phyloP scores from a whole-genome alignment of 2,888 invertebrate species.

The Strigamia maritima region DNA sequence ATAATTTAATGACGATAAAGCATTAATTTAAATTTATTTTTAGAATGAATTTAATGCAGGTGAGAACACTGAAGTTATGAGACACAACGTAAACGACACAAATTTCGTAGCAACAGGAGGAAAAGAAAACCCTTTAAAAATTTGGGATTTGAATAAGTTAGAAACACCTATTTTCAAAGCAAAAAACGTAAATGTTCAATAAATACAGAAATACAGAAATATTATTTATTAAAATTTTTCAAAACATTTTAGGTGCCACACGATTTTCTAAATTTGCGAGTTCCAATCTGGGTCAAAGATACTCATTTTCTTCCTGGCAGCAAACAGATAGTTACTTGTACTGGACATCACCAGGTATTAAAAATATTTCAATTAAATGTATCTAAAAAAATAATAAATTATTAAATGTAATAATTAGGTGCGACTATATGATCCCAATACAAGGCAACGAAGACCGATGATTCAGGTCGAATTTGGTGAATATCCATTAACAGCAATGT shows the following conservation, averaged over 20 bases:
- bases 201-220: neutral
- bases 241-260: constrained; percentile 18
- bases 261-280: constrained; percentile 28
- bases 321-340: constrained; percentile 8
- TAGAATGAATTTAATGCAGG: constrained; percentile 28
- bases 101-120: constrained; percentile 26
- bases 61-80: neutral
- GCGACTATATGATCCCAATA: constrained; percentile 73
- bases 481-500: constrained; percentile 62
- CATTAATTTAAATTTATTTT: neutral
- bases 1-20: too few relatives aligned
- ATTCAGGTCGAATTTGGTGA: constrained; percentile 66
- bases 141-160: constrained; percentile 31
- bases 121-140: constrained; percentile 20
- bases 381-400: too few relatives aligned
- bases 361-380: neutral
- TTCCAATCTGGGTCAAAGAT: constrained; percentile 35
- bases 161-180: neutral
- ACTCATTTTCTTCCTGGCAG: neutral
- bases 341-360: constrained; percentile 31
- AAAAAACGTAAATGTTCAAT: constrained; percentile 27
- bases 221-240: neutral
- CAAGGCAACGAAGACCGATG: constrained; percentile 72
- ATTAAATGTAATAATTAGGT: constrained; percentile 51
- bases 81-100: neutral